phyloP scores from a whole-genome alignment of 2,113 vertebrate genomes.

The Nesospiza acunhae region DNA sequence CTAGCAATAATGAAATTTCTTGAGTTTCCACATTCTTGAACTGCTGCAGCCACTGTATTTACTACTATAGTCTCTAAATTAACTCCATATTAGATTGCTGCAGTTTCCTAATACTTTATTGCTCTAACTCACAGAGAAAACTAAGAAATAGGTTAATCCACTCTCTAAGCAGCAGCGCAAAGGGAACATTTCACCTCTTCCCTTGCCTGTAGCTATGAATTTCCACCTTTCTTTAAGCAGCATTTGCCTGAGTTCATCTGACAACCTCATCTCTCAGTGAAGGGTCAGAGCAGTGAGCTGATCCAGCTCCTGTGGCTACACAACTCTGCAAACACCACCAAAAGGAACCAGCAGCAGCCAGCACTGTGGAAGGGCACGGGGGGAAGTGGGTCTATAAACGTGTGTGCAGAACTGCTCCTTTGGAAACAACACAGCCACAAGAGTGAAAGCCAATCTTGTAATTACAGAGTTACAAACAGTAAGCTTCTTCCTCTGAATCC shows the following conservation, averaged over 20 bases:
- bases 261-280: neutral
- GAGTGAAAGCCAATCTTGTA: neutral
- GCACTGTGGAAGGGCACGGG: rapidly evolving
- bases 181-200: neutral
- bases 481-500: neutral
- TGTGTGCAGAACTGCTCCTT: neutral
- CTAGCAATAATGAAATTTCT: neutral
- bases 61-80: neutral
- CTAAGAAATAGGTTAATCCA: neutral
- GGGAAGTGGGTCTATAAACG: rapidly evolving
- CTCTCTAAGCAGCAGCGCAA: neutral
- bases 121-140: neutral
- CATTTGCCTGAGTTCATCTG: neutral
- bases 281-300: neutral
- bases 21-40: neutral
- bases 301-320: neutral
- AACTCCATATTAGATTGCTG: neutral
- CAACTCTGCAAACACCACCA: neutral
- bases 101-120: neutral
- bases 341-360: neutral
- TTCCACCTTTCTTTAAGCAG: neutral
- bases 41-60: neutral
- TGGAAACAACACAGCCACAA: neutral
- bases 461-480: neutral
- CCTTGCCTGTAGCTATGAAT: neutral